A percentile compares a stretch with the other conserved stretches of the same genome.
Conservation (phyloP, 37 sponge, comb jelly and placozoan species). For the Sycon ciliatum region DNA sequence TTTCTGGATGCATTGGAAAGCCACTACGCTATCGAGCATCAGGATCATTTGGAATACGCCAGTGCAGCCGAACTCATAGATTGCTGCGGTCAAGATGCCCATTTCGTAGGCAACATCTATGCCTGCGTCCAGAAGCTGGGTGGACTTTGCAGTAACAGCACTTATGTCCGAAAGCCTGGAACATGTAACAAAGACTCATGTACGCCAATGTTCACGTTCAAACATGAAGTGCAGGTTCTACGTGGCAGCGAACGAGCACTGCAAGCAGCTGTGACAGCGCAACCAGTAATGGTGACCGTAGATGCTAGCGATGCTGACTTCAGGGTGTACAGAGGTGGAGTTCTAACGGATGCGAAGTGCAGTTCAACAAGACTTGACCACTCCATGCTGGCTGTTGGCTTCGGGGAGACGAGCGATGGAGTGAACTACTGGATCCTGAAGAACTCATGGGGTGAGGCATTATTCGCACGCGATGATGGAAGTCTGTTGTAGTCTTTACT, state of each 20-base stretch:
- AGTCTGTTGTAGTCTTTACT: no score
- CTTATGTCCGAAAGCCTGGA: slow-evolving; percentile 1
- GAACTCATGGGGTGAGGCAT: slow-evolving; percentile 44
- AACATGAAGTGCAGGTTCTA: slow-evolving; percentile 18
- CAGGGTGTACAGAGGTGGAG: slow-evolving; percentile 36
- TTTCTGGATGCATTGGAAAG: slow-evolving; percentile 26
- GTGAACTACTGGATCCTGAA: slow-evolving; percentile 53
- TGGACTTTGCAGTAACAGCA: slow-evolving; percentile 31
- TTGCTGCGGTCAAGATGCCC: slow-evolving; percentile 33
- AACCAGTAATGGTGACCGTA: slow-evolving; percentile 36
- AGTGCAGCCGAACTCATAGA: slow-evolving; percentile 40
- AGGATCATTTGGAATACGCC: slow-evolving; percentile 27
- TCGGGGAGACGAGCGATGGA: slow-evolving; percentile 32
- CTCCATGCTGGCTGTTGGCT: slow-evolving; percentile 50
- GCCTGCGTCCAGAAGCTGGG: slow-evolving; percentile 20
- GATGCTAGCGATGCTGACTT: slow-evolving; percentile 42
- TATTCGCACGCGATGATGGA: no score
- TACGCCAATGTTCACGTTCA: slow-evolving; percentile 15
- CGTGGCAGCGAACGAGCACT: slow-evolving; percentile 40
- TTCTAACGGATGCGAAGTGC: slow-evolving; percentile 47
- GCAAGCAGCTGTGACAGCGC: slow-evolving; percentile 31
- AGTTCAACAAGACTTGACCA: slow-evolving; percentile 34
- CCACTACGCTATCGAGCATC: slow-evolving; percentile 30
- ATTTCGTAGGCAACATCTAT: not conserved
- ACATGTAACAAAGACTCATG: slow-evolving; percentile 19